phyloP scores from a whole-genome alignment of 1,140 invertebrate genomes.

The Drosophila mauritiana region DNA sequence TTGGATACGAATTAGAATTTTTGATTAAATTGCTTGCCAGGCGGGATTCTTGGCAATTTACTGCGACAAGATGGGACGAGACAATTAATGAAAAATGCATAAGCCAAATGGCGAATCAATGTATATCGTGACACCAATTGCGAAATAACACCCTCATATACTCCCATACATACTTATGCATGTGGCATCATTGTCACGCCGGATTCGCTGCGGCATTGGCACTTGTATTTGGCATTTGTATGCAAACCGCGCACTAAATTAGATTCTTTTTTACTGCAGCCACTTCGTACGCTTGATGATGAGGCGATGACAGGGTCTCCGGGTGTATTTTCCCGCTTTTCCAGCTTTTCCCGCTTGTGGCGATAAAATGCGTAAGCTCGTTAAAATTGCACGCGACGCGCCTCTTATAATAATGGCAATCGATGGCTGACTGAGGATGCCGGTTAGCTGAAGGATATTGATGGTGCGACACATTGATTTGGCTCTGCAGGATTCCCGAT shows the following conservation, averaged over 20 bases:
- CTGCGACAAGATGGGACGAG: slow-evolving; percentile 44
- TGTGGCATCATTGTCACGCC: slow-evolving; percentile 59
- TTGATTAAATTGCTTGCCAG: slow-evolving; percentile 73
- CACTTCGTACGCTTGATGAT: slow-evolving; percentile 62
- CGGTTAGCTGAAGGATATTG: slow-evolving; percentile 22
- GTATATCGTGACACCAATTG: slow-evolving; percentile 83
- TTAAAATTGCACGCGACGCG: slow-evolving; percentile 79
- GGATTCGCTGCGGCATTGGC: slow-evolving; percentile 26
- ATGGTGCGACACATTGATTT: slow-evolving; percentile 62
- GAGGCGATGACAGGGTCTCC: slow-evolving; percentile 34
- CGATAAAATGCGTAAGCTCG: slow-evolving; percentile 81
- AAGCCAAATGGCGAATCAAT: slow-evolving; percentile 76
- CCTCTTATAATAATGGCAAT: slow-evolving; percentile 75
- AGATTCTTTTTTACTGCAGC: slow-evolving; percentile 82
- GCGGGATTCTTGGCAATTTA: slow-evolving; percentile 19
- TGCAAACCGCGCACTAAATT: slow-evolving; percentile 83
- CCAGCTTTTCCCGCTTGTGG: slow-evolving; percentile 25
- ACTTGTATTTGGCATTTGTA: slow-evolving; percentile 61
- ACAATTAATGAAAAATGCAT: slow-evolving; percentile 83
- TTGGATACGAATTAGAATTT: slow-evolving; percentile 70
- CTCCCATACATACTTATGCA: not conserved
- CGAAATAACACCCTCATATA: slow-evolving; percentile 54
- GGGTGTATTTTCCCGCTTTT: slow-evolving; percentile 19
- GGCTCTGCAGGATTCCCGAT: slow-evolving; percentile 39
- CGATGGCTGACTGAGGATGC: slow-evolving; percentile 41